Evolutionary conservation across 2,797 vertebrate genomes (phyloP).

Genomic region (Parambassis ranga): DNA sequence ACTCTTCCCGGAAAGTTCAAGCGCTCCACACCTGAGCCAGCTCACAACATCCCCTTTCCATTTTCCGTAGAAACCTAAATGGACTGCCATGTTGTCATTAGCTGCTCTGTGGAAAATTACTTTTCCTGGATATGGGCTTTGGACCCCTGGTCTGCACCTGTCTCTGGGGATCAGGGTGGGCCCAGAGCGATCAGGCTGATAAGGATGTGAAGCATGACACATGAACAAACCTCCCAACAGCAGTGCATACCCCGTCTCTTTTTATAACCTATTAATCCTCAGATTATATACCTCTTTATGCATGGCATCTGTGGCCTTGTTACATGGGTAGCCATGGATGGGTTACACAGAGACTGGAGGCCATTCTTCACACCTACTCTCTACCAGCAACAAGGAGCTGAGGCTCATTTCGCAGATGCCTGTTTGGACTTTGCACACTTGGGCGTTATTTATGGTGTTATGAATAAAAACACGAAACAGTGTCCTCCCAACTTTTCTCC

Average conservation of each 20-base stretch:
- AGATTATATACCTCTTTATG: not conserved
- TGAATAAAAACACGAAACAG: conserved; percentile 45
- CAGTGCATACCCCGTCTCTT: not conserved
- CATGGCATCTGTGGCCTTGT: conserved; percentile 24
- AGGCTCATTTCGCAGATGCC: conserved; percentile 79
- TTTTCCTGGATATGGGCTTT: conserved; percentile 26
- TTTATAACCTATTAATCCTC: not conserved
- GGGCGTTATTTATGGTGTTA: conserved; percentile 51
- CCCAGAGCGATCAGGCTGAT: conserved; percentile 47
- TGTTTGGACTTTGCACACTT: conserved; percentile 66
- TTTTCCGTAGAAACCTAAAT: conserved; percentile 18
- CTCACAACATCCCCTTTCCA: conserved; percentile 12
- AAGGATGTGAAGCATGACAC: conserved; percentile 56
- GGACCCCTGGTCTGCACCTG: conserved; percentile 58
- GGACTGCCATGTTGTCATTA: conserved; percentile 38
- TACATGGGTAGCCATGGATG: conserved; percentile 48
- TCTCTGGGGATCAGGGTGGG: conserved; percentile 70
- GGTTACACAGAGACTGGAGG: conserved; percentile 58
- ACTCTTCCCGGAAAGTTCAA: conserved; percentile 16
- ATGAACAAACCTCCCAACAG: conserved; percentile 21
- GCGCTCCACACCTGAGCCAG: conserved; percentile 17
- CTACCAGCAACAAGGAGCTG: conserved; percentile 75
- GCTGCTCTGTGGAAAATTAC: conserved; percentile 43
- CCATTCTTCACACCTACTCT: conserved; percentile 76
- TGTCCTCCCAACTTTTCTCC: conserved; percentile 4